Evolutionary conservation across 1,140 invertebrate genomes (phyloP).

Genomic region (Megathymus violae): DNA sequence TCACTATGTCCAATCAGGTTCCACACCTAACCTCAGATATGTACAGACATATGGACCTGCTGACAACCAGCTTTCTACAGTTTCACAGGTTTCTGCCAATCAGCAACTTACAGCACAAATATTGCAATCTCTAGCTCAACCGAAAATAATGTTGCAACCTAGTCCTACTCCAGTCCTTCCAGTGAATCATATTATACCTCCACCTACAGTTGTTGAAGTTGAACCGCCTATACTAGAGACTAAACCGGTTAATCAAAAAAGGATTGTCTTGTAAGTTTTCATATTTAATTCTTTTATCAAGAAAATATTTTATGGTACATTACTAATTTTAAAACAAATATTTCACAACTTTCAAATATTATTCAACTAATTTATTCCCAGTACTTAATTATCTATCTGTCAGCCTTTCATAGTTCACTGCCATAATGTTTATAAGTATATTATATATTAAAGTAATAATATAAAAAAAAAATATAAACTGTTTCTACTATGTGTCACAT

Average conservation of each 20-base stretch:
- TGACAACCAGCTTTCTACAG: slow-evolving; percentile 68
- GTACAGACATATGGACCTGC: slow-evolving; percentile 74
- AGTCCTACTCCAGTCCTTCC: slow-evolving; percentile 51
- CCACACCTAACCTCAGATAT: slow-evolving; percentile 74
- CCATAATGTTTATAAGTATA: too few species aligned
- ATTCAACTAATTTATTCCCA: too few species aligned
- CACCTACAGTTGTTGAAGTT: slow-evolving; percentile 47
- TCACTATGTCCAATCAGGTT: slow-evolving; percentile 75
- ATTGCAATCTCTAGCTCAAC: slow-evolving; percentile 76
- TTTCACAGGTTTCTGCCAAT: slow-evolving; percentile 74
- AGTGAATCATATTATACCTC: slow-evolving; percentile 49
- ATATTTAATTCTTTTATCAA: not conserved
- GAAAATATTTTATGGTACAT: slow-evolving; percentile 2
- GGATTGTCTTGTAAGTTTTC: slow-evolving; percentile 62
- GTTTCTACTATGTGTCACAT: too few species aligned
- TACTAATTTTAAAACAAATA: too few species aligned
- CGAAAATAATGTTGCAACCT: slow-evolving; percentile 69
- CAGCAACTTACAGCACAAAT: slow-evolving; percentile 81
- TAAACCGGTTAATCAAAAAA: slow-evolving; percentile 67
- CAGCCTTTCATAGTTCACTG: too few species aligned
- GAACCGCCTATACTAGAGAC: slow-evolving; percentile 48
- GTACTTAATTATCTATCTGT: too few species aligned
- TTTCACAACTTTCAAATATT: too few species aligned
- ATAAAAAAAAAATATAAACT: too few species aligned
- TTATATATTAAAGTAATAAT: too few species aligned